phyloP scores from a whole-genome alignment of 2,888 invertebrate genomes.

The Eilema depressum region DNA sequence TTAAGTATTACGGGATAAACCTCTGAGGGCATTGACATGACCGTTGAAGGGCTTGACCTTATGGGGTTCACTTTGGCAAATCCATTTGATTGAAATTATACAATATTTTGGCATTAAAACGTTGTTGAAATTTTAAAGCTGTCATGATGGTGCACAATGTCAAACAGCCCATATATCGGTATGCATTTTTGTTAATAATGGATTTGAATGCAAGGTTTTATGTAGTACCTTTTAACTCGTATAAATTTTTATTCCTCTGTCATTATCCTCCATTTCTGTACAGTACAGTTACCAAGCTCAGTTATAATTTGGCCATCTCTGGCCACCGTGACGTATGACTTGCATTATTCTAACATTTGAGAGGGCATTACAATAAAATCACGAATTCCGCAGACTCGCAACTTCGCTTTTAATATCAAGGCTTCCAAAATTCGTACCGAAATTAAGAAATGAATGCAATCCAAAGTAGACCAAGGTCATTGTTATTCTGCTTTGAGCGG shows the following conservation, averaged over 20 bases:
- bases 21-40: constrained; percentile 45
- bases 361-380: constrained; percentile 54
- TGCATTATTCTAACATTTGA: constrained; percentile 36
- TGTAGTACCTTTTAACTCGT: neutral
- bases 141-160: constrained; percentile 38
- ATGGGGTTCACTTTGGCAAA: constrained; percentile 35
- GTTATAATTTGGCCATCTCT: constrained; percentile 24
- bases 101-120: constrained; percentile 27
- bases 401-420: constrained; percentile 73
- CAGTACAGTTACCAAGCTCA: neutral
- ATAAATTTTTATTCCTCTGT: neutral
- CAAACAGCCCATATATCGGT: constrained; percentile 3
- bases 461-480: constrained; percentile 67
- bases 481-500: constrained; percentile 52
- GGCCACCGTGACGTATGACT: constrained; percentile 25
- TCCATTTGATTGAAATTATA: constrained; percentile 35
- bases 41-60: constrained; percentile 44
- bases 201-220: neutral
- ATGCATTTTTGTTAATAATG: neutral
- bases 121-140: constrained; percentile 22
- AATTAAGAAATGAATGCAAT: constrained; percentile 64
- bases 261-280: neutral
- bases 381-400: constrained; percentile 58
- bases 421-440: constrained; percentile 58
- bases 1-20: constrained; percentile 38